Conservation (phyloP, 1,140 invertebrate species). For the Drosophila gunungcola region DNA sequence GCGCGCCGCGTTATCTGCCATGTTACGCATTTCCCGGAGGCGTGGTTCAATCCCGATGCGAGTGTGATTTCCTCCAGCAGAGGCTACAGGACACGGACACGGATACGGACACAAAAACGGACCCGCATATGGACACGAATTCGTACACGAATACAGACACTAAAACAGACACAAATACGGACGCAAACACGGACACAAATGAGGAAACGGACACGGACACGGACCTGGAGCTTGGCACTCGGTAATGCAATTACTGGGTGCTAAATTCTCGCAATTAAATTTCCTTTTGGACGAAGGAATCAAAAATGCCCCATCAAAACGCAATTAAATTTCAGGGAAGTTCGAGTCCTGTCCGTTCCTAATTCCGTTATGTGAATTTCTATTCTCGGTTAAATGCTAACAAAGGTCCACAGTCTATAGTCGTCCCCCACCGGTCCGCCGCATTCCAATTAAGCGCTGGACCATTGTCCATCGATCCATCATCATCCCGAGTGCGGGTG, state of each 20-base stretch:
- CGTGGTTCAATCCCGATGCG: constrained; percentile 17
- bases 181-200: no score
- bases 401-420: constrained; percentile 2
- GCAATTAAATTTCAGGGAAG: constrained; percentile 58
- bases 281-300: constrained; percentile 56
- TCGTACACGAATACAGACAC: no score
- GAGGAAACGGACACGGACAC: neutral
- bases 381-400: constrained; percentile 52
- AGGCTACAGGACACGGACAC: neutral
- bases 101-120: no score
- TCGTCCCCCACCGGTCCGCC: neutral
- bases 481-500: constrained; percentile 41
- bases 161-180: no score
- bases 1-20: constrained; percentile 15
- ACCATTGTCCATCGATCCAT: constrained; percentile 42
- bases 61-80: neutral
- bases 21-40: constrained; percentile 18
- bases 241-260: constrained; percentile 73
- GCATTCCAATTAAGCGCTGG: constrained; percentile 20
- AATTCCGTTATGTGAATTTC: constrained; percentile 74
- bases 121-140: no score
- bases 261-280: constrained; percentile 74
- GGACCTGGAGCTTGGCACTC: constrained; percentile 9
- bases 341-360: constrained; percentile 3
- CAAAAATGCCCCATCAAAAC: constrained; percentile 65